Evolutionary conservation across 1,140 invertebrate genomes (phyloP), one percentile per base, ranked within the genome.

Genomic region (Drosophila rhopaloa): DNA sequence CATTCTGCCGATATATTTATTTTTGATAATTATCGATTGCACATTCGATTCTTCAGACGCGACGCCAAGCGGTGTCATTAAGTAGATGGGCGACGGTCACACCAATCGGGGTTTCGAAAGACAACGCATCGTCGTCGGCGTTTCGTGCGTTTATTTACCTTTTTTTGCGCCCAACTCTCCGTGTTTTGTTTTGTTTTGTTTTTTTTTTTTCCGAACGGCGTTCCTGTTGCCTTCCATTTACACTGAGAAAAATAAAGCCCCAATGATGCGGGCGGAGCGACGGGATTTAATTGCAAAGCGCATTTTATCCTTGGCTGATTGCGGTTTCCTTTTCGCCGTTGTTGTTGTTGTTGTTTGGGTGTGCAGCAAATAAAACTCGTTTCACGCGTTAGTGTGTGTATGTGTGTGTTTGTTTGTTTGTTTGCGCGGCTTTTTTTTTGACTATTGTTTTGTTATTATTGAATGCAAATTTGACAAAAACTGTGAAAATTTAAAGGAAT

Each of bases 341-440:
- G 32, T 53, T 53, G 48, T 51, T 51, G 57, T 70, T 65, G 57
- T 47, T 61, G 43, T 44, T 65, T 24, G 24, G 24, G 46, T 70
- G 65, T 71, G 68, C 66, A 71, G 65, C 68, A 24, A 71, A 71
- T 71, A 70, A 55, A 67, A 71, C 68, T 58, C 41, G 68, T 71
- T 70, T 71, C 44, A 35, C 44, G 61, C 61, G 19, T 19, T 9
- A 5, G 60, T 60, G 38, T 66, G 43, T 5, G 44, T 66, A 14
- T 43, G 24, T 27, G 27, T 40, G 32, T 14, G 41, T 68, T 61
- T 58, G 66, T 53, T 67, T 81, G 65, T 61, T 72, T 85, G 73
- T 16, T 51, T 65, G 67, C 74, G 82, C 81, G 74, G 68, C 68
- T 74, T 81, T 73, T 70, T 51, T 43, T 38, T 37, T 74, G 16